A percentile compares a stretch with the other conserved stretches of the same genome.
Conservation (phyloP, 2,113 vertebrate species). For the Rousettus leschenaultii region DNA sequence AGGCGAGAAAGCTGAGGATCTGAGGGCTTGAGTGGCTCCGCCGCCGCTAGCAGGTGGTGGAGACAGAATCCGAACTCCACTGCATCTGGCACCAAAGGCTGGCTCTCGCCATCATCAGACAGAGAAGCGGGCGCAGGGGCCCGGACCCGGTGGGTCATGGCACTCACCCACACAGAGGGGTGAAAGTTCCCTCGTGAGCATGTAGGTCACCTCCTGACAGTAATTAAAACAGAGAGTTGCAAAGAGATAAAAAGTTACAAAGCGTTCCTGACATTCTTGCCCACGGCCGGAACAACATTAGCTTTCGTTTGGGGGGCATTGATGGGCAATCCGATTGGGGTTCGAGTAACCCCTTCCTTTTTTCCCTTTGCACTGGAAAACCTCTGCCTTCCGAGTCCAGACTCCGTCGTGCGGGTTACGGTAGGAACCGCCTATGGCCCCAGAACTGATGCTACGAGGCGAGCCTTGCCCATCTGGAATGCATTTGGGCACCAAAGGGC, state of each 20-base stretch:
- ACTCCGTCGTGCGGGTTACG: neutral
- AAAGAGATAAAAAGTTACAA: constrained; percentile 54
- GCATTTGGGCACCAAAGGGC: constrained; percentile 63
- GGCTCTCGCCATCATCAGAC: neutral
- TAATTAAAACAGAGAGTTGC: constrained; percentile 52
- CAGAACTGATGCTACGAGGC: neutral
- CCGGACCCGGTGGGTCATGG: neutral
- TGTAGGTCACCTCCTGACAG: constrained; percentile 53
- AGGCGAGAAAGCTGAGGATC: neutral
- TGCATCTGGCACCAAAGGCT: neutral
- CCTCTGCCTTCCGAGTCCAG: neutral
- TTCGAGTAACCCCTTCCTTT: neutral
- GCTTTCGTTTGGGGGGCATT: constrained; percentile 34
- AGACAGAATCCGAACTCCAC: neutral
- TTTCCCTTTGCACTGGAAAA: neutral
- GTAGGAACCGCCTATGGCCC: neutral
- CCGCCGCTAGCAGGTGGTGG: neutral
- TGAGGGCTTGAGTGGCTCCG: too few species aligned
- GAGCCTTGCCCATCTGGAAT: constrained; percentile 58
- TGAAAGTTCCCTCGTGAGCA: neutral
- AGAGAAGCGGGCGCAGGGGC: neutral
- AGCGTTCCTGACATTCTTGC: constrained; percentile 66
- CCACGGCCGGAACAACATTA: constrained; percentile 50
- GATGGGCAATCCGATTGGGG: neutral
- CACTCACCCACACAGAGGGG: neutral